phyloP scores from a whole-genome alignment of 2,888 invertebrate species.

The Drepanosiphum platanoidis region DNA sequence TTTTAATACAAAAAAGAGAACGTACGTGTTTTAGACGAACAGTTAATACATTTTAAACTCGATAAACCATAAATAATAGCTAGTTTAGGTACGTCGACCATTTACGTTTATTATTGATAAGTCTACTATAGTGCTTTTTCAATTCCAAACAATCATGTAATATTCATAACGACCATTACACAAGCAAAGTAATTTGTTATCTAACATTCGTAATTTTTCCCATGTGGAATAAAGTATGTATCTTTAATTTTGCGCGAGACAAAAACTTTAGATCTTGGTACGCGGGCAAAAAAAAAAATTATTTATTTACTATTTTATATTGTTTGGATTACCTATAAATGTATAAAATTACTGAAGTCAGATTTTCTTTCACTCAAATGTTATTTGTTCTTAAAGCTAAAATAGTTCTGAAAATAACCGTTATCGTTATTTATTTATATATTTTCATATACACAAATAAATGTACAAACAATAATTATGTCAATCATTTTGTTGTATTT shows the following conservation, averaged over 20 bases:
- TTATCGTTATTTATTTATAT: not conserved
- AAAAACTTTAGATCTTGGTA: not conserved
- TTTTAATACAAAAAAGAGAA: not conserved
- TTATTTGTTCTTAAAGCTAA: not conserved
- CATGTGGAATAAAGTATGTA: not conserved
- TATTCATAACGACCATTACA: conserved; percentile 14
- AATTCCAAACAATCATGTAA: conserved; percentile 21
- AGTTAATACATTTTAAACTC: not conserved
- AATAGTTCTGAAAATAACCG: not conserved
- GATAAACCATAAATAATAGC: not conserved
- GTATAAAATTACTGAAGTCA: not conserved
- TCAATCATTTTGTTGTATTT: not conserved
- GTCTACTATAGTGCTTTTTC: not conserved
- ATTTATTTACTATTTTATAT: not conserved
- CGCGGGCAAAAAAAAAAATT: not conserved
- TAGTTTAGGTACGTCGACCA: not conserved
- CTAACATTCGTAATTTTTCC: not conserved
- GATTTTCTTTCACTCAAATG: not conserved
- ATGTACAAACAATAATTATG: not conserved
- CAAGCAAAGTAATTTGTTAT: conserved; percentile 7
- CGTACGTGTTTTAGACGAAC: not conserved
- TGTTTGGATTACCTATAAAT: not conserved
- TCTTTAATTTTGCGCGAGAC: not conserved
- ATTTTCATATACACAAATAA: conserved; percentile 1
- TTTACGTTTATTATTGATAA: conserved; percentile 27